Evolutionary conservation across 2,113 vertebrate genomes (phyloP).

Genomic region (Pygoscelis adeliae): DNA sequence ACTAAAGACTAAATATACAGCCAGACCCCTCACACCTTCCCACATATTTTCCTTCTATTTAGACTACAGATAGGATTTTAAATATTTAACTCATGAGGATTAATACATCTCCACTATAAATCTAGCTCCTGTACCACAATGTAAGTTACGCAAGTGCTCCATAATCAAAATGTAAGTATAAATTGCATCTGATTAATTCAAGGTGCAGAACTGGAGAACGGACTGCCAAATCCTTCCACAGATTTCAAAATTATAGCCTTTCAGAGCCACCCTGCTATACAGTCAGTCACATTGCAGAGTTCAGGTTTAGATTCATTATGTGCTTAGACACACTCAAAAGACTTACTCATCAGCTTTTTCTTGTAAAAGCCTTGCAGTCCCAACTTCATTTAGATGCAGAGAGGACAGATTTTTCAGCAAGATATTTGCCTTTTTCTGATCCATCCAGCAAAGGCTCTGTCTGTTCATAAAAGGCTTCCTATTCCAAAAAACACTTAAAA

Average conservation of each 20-base stretch:
- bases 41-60: neutral
- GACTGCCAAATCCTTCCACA: neutral
- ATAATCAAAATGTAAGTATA: neutral
- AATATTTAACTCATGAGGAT: neutral
- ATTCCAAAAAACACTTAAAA: neutral
- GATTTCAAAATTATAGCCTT: conserved; percentile 2
- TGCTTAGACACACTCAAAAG: neutral
- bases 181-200: conserved; percentile 19
- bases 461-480: neutral
- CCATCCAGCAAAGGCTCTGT: neutral
- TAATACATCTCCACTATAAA: neutral
- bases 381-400: neutral
- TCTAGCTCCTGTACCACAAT: neutral
- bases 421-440: conserved; percentile 5
- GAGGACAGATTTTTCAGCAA: neutral
- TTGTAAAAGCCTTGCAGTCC: neutral
- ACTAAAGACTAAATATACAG: neutral
- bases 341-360: conserved; percentile 14
- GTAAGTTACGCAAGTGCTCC: neutral
- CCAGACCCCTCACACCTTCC: neutral
- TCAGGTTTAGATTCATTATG: neutral
- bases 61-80: neutral
- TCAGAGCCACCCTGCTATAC: neutral
- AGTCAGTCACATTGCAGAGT: neutral
- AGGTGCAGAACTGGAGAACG: neutral